A percentile compares a stretch with the other conserved stretches of the same genome.
phyloP scores from a whole-genome alignment of 2,113 vertebrate species.

The Carassius gibelio region DNA sequence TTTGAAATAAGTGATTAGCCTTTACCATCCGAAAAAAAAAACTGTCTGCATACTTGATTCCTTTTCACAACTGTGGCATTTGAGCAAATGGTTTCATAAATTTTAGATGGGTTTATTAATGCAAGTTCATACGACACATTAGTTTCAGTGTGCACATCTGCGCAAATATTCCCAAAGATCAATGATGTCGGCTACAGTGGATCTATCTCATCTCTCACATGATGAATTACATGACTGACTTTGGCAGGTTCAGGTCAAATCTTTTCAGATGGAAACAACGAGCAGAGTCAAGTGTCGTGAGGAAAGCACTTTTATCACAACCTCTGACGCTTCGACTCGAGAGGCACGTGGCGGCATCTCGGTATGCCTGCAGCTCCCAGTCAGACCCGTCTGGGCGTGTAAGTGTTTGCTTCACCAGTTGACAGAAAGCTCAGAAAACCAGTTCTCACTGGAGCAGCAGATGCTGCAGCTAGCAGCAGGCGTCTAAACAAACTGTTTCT shows the following conservation, averaged over 20 bases:
- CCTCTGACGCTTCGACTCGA: neutral
- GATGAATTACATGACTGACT: neutral
- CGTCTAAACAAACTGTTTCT: neutral
- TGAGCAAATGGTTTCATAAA: constrained; percentile 5
- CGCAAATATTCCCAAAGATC: neutral
- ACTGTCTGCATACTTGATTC: neutral
- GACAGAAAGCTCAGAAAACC: constrained; percentile 28
- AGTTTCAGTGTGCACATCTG: neutral
- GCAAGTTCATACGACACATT: neutral
- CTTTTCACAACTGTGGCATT: constrained; percentile 5
- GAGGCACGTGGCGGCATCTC: neutral
- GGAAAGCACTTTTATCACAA: neutral
- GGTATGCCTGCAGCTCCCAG: neutral
- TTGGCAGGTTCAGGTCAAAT: neutral
- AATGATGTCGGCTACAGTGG: neutral
- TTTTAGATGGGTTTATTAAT: constrained; percentile 15
- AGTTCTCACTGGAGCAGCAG: constrained; percentile 19
- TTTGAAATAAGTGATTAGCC: neutral
- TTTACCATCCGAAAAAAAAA: neutral
- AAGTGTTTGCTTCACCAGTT: constrained; percentile 34
- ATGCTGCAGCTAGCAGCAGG: constrained; percentile 16
- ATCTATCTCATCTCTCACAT: neutral
- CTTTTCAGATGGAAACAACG: neutral
- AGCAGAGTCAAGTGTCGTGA: neutral
- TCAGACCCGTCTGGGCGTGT: constrained; percentile 13